These are phyloP conservation scores for Amblyornis subalaris DNA, from an alignment of 2,113 vertebrate species.

Conservation along the genomic window DNA sequence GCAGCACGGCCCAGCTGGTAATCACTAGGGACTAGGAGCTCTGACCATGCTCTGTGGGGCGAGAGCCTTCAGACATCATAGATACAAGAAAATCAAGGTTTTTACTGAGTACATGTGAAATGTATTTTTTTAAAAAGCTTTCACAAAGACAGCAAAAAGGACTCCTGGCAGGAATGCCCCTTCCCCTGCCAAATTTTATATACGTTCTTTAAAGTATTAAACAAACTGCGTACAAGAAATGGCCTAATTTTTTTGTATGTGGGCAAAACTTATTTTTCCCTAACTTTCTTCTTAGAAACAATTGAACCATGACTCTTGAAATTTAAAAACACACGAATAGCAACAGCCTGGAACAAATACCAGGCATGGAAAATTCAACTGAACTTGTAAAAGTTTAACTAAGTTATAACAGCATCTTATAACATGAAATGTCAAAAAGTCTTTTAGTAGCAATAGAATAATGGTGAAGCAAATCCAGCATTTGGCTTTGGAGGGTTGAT, in stretches of 20 bases:
- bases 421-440: not conserved
- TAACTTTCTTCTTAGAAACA: conserved; percentile 3
- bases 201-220: not conserved
- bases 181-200: not conserved
- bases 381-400: conserved; percentile 4
- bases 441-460: not conserved
- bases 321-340: conserved; percentile 7
- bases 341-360: not conserved
- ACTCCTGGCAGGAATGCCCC: not conserved
- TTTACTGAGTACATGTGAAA: not conserved
- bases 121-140: not conserved
- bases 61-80: not conserved
- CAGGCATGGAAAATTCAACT: conserved; percentile 8
- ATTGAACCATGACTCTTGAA: conserved; percentile 25
- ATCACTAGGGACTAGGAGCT: not conserved
- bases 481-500: not conserved
- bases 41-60: not conserved
- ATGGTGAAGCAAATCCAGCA: not conserved
- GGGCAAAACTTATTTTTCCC: not conserved
- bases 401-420: not conserved
- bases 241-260: not conserved
- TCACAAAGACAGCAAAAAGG: not conserved
- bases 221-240: not conserved
- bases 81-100: not conserved
- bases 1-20: not conserved